A percentile compares a stretch with the other conserved stretches of the same genome.
Evolutionary conservation across 2,113 vertebrate genomes (phyloP).

Genomic region (Labrus mixtus): DNA sequence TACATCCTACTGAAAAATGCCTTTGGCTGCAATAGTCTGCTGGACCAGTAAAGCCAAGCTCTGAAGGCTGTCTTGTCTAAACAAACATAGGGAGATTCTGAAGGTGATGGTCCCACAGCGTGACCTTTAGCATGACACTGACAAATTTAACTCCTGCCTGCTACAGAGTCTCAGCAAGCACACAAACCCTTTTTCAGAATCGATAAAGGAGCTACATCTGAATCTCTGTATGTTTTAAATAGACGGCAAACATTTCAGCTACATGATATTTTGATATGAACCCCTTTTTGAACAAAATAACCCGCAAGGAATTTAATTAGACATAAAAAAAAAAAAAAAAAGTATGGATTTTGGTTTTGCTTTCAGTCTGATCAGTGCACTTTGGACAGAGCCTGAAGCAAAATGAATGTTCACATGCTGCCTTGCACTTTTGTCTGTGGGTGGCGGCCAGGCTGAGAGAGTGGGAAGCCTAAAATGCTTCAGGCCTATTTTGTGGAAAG

Average conservation of each 20-base stretch:
- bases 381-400: too few relatives aligned
- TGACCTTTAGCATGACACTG: conserved; percentile 24
- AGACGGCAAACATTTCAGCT: not conserved
- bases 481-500: conserved; percentile 4
- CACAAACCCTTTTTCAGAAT: not conserved
- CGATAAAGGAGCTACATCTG: not conserved
- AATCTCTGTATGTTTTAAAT: not conserved
- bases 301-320: not conserved
- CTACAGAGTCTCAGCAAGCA: not conserved
- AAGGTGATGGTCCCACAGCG: not conserved
- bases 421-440: not conserved
- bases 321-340: not conserved
- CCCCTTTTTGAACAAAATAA: too few relatives aligned
- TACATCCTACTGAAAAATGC: conserved; percentile 2
- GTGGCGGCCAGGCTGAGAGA: not conserved
- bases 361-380: not conserved
- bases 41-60: not conserved
- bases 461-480: not conserved
- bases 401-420: not conserved
- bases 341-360: not conserved
- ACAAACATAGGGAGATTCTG: conserved; percentile 6
- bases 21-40: not conserved
- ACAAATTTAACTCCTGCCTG: conserved; percentile 58
- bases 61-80: not conserved
- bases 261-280: not conserved